Percentiles rank a stretch among this genome's conserved stretches.
These are phyloP conservation scores for Triops longicaudatus DNA, from an alignment of 1,140 invertebrate species.

Conservation along the genomic window DNA sequence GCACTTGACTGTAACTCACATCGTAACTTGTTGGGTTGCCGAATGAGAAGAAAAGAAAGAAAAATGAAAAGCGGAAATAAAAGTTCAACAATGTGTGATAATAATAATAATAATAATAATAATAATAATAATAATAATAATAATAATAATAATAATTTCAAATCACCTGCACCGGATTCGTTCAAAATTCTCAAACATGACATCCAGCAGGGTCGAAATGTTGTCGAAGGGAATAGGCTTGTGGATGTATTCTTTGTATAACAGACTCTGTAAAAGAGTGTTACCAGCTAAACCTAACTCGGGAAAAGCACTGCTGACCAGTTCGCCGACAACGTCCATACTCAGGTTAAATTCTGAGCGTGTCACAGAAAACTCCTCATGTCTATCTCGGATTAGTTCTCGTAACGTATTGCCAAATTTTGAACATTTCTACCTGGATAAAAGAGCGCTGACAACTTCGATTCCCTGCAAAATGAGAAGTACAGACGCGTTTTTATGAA, in stretches of 20 bases:
- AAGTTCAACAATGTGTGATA: not conserved
- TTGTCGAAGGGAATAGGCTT: not conserved
- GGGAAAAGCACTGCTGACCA: not conserved
- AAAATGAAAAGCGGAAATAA: no score
- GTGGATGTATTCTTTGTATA: not conserved
- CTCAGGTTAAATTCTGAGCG: not conserved
- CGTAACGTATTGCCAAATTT: not conserved
- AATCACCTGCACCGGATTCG: not conserved
- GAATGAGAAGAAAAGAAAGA: no score
- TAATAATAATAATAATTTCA: not conserved
- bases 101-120: not conserved
- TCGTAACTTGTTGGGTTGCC: not conserved
- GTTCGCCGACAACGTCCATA: not conserved
- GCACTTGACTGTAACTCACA: not conserved
- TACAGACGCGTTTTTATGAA: not conserved
- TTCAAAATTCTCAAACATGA: not conserved
- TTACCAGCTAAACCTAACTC: not conserved
- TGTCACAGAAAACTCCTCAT: not conserved
- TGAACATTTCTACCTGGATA: slow-evolving; percentile 12
- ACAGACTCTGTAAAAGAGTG: not conserved
- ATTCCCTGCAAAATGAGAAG: slow-evolving; percentile 3
- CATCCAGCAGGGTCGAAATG: not conserved
- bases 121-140: not conserved
- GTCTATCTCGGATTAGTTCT: not conserved
- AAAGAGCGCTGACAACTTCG: slow-evolving; percentile 9